These are phyloP conservation scores for Aplodontia rufa DNA, from an alignment of 2,113 vertebrate genomes.

Conservation along the genomic window DNA sequence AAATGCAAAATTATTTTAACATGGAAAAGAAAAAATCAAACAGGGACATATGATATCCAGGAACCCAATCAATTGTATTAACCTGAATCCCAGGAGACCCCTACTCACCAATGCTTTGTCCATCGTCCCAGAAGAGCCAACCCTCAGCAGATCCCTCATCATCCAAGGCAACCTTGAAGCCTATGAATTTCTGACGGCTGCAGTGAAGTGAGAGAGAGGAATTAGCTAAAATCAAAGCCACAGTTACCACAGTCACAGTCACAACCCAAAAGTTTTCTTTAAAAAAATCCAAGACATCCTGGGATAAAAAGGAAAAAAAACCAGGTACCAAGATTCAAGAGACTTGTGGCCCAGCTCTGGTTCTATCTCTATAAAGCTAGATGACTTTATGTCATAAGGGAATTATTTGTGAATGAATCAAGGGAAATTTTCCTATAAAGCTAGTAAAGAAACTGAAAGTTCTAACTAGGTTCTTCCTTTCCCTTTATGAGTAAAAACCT, in stretches of 20 bases:
- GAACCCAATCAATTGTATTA: neutral
- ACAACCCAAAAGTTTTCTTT: neutral
- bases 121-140: constrained; percentile 92
- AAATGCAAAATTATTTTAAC: neutral
- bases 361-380: neutral
- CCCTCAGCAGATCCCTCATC: constrained; percentile 84
- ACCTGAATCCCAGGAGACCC: neutral
- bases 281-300: neutral
- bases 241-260: neutral
- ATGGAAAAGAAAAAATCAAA: neutral
- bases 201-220: constrained; percentile 20
- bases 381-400: neutral
- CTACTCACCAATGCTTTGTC: constrained; percentile 88
- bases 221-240: neutral
- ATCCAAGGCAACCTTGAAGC: constrained; percentile 88
- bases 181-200: constrained; percentile 88
- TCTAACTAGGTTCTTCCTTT: neutral
- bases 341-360: neutral
- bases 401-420: neutral
- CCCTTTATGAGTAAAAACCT: neutral
- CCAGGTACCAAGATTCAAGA: neutral
- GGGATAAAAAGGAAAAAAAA: neutral
- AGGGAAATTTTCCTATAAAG: neutral
- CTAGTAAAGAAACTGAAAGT: neutral
- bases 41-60: neutral